phyloP scores from a whole-genome alignment of 2,113 vertebrate genomes.

The Polypterus bichir region DNA sequence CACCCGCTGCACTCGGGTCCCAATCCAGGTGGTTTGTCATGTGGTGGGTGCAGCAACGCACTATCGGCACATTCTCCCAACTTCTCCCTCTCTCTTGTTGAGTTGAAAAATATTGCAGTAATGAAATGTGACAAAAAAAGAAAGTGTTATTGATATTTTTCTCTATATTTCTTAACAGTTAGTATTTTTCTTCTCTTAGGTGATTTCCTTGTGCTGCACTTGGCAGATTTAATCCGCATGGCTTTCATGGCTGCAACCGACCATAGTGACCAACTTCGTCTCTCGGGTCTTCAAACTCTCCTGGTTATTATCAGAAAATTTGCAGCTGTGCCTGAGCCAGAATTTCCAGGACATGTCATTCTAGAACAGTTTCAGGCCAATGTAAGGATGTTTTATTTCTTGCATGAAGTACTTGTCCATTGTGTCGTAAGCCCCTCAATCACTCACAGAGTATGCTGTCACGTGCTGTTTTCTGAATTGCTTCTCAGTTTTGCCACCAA shows the following conservation, averaged over 20 bases:
- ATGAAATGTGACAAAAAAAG: too few species aligned
- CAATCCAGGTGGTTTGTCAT: too few species aligned
- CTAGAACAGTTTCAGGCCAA: slow-evolving; percentile 94
- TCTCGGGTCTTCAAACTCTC: slow-evolving; percentile 72
- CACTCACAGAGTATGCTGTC: too few species aligned
- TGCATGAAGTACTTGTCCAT: too few species aligned
- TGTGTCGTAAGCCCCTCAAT: too few species aligned
- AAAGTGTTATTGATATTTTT: too few species aligned
- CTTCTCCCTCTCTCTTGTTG: neutral
- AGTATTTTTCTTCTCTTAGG: slow-evolving; percentile 23
- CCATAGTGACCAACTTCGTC: slow-evolving; percentile 72
- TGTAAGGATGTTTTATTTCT: slow-evolving; percentile 43
- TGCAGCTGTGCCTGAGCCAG: slow-evolving; percentile 69
- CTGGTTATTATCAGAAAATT: slow-evolving; percentile 72
- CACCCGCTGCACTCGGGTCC: too few species aligned
- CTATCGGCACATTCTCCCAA: too few species aligned
- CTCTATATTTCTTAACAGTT: too few species aligned
- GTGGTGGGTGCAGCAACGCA: too few species aligned
- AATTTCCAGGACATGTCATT: slow-evolving; percentile 87
- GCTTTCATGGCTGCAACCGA: slow-evolving; percentile 94
- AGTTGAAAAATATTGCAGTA: neutral
- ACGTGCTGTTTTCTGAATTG: too few species aligned
- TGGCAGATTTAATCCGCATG: slow-evolving; percentile 85
- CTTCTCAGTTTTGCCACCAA: too few species aligned
- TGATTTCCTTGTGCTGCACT: slow-evolving; percentile 83